Evolutionary conservation across 37 sponge, comb jelly and placozoan genomes (phyloP), one percentile per base, ranked within the genome.

Genomic region (Trichoplax adhaerens): DNA sequence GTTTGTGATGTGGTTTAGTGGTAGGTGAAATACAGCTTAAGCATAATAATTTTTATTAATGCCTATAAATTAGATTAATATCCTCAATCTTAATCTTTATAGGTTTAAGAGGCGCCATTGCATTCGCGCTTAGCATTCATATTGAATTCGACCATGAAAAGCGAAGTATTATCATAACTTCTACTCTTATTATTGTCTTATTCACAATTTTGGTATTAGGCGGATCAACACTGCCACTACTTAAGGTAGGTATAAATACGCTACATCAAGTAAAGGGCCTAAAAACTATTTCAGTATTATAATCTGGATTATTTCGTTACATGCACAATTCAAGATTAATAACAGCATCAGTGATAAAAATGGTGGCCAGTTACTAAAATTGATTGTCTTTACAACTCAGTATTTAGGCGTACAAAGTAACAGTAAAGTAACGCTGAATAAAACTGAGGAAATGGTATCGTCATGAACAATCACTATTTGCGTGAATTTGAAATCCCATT

Each of bases 1-100:
- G 79, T 88, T 85, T 52, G 72, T 93, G 55, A 93, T 93, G 89
- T 93, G 89, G 86, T 93, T 85, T 70, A 85, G 86, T 68, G 94
- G 94, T 92, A 57, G 66, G 86, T 77, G 56, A 54, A 8, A 60
- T 57, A 63, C 49, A 64, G 3, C 48, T 72, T 72, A 8, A 3
- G 29, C 6, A 2, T 7, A 66, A 54, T 77, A 1, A 48, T 75
- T 50, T 57, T 10, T 57, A 48, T 58, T 4, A 2, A 56, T 29
- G 54, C 3, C 4, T 2, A 7, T 52, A 46, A 60, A 69, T 69
- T 56, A 58, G 54, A 52, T 4, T 73, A 3, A 61, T 52, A 49
- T 29, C 54, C 56, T 58, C 3, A 58, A 3, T 68, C 48, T 68
- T 60, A 12, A 6, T 66, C 68, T n/a, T 51, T 62, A 1, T 69